Percentiles rank a stretch among this genome's conserved stretches.
These are phyloP conservation scores for Drosophila falleni DNA, from an alignment of 2,888 invertebrate genomes.

Conservation along the genomic window DNA sequence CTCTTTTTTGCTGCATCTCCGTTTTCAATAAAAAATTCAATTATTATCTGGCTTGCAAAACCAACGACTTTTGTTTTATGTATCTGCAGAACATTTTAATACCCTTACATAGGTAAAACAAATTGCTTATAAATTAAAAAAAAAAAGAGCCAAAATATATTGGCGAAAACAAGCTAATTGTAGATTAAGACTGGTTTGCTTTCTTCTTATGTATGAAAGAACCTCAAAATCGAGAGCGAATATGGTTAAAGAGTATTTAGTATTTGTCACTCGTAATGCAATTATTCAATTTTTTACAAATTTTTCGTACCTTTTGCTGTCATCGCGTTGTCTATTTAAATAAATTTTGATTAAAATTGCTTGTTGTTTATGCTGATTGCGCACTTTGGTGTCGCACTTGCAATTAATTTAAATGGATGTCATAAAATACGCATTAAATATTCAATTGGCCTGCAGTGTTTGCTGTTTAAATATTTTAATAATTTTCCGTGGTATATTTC, in stretches of 20 bases:
- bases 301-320: background rate
- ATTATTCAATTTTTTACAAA: background rate
- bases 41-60: conserved; percentile 50
- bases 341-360: conserved; percentile 55
- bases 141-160: background rate
- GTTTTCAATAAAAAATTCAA: conserved; percentile 67
- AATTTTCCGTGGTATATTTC: conserved; percentile 13
- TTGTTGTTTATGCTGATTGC: conserved; percentile 66
- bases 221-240: background rate
- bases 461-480: conserved; percentile 28
- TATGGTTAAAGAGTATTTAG: background rate
- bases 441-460: conserved; percentile 34
- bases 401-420: conserved; percentile 65
- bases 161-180: background rate
- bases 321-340: conserved; percentile 4
- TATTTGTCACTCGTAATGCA: background rate
- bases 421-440: conserved; percentile 64
- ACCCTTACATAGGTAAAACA: background rate
- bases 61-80: conserved; percentile 11
- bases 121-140: background rate
- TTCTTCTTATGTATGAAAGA: background rate
- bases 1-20: background rate
- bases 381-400: conserved; percentile 41
- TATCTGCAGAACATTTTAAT: conserved; percentile 7
- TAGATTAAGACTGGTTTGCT: background rate